Conservation (phyloP, 1,140 invertebrate species). For the Penaeus indicus region DNA sequence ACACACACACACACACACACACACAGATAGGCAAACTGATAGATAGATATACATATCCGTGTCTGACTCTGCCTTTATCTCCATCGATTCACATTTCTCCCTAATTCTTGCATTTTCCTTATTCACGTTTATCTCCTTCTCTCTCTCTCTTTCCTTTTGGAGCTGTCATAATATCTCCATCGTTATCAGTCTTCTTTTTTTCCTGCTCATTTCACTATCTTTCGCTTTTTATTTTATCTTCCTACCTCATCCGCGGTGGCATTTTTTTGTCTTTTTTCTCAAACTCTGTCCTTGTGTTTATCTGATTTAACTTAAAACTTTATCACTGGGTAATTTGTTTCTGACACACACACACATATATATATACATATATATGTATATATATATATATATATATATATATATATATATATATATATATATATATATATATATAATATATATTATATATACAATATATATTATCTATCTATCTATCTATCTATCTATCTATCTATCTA, state of each 20-base stretch:
- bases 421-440: not conserved
- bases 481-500: not conserved
- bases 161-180: slow-evolving; percentile 69
- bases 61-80: not conserved
- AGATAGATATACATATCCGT: too few species aligned
- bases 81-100: not conserved
- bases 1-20: too few species aligned
- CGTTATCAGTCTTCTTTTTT: not conserved
- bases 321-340: not conserved
- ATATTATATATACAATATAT: too few species aligned
- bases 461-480: slow-evolving; percentile 1
- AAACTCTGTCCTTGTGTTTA: not conserved
- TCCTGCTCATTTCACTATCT: not conserved
- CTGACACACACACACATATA: not conserved
- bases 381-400: not conserved
- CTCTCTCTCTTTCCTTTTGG: slow-evolving; percentile 8
- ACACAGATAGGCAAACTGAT: too few species aligned
- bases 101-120: not conserved
- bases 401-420: too few species aligned
- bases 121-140: not conserved
- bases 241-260: not conserved
- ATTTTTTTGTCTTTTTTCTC: not conserved
- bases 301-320: not conserved
- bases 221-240: not conserved
- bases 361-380: not conserved